Evolutionary conservation across 2,113 vertebrate species (phyloP).

Genomic region (Mus pahari): DNA sequence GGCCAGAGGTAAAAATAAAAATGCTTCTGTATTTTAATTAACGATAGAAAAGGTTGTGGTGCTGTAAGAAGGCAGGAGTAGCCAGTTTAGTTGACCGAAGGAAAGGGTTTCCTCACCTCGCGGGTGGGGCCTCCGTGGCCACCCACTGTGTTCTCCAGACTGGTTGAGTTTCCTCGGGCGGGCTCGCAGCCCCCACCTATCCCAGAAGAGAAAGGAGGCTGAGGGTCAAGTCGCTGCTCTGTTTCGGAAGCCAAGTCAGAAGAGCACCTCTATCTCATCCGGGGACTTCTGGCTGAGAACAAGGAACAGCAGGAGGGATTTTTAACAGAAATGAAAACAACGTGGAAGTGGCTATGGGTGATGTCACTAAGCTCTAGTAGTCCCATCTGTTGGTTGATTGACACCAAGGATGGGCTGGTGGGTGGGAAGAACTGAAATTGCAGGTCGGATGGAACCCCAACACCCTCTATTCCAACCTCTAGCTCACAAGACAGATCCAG

Average conservation of each 20-base stretch:
- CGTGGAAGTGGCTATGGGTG: neutral
- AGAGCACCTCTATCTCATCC: neutral
- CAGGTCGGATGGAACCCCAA: neutral
- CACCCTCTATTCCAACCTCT: no score
- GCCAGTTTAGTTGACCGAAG: neutral
- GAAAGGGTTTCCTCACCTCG: neutral
- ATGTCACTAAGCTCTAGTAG: conserved; percentile 14
- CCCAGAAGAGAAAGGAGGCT: neutral
- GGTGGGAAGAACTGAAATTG: neutral
- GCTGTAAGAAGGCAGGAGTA: neutral
- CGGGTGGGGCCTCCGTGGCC: neutral
- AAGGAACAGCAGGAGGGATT: neutral
- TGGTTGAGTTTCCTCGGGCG: neutral
- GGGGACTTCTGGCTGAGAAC: neutral
- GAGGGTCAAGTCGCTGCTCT: neutral
- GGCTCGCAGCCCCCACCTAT: neutral
- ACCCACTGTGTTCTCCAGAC: neutral
- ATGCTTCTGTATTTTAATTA: conserved; percentile 46
- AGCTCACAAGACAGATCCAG: neutral
- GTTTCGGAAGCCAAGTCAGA: neutral
- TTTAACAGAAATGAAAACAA: neutral
- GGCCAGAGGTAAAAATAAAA: conserved; percentile 1
- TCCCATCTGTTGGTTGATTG: conserved; percentile 59
- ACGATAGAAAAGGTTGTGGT: neutral
- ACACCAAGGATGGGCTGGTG: neutral